phyloP scores from a whole-genome alignment of 2,797 vertebrate species.

The Toxotes lorentzi region DNA sequence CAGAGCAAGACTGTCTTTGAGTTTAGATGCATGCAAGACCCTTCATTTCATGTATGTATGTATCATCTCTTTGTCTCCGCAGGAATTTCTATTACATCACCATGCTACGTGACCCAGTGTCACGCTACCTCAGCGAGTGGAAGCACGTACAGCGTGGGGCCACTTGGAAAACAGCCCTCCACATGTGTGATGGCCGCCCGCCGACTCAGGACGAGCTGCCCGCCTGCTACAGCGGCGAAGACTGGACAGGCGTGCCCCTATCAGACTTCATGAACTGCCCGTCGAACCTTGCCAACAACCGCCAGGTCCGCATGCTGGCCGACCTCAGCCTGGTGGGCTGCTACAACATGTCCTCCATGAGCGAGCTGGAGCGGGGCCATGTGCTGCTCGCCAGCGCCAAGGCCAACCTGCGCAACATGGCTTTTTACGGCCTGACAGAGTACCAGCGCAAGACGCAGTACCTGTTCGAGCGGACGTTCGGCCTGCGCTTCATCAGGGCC shows the following conservation, averaged over 20 bases:
- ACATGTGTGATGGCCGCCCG: slow-evolving; percentile 94
- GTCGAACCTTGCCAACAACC: slow-evolving; percentile 95
- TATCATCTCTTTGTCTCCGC: slow-evolving; percentile 57
- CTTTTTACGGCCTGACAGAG: slow-evolving; percentile 95
- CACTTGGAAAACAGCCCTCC: slow-evolving; percentile 96
- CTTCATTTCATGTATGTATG: neutral
- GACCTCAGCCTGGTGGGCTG: slow-evolving; percentile 91
- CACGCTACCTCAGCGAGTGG: slow-evolving; percentile 97
- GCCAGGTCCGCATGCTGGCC: slow-evolving; percentile 97
- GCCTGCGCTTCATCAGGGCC: slow-evolving; percentile 93
- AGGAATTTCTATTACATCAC: slow-evolving; percentile 99
- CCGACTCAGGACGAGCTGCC: slow-evolving; percentile 94
- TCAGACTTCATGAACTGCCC: slow-evolving; percentile 94
- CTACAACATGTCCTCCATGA: slow-evolving; percentile 91
- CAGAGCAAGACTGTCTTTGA: neutral
- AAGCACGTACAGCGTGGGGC: slow-evolving; percentile 97
- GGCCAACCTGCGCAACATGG: slow-evolving; percentile 95
- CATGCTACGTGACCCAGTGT: slow-evolving; percentile 95
- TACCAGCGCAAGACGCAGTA: slow-evolving; percentile 98
- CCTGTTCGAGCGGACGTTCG: slow-evolving; percentile 97
- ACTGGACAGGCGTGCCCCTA: slow-evolving; percentile 95
- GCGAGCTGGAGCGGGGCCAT: slow-evolving; percentile 89
- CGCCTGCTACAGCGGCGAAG: slow-evolving; percentile 92
- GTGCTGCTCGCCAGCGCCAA: slow-evolving; percentile 94
- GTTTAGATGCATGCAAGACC: no score